Conservation (phyloP, 2,888 invertebrate species). For the Microchrysa polita region DNA sequence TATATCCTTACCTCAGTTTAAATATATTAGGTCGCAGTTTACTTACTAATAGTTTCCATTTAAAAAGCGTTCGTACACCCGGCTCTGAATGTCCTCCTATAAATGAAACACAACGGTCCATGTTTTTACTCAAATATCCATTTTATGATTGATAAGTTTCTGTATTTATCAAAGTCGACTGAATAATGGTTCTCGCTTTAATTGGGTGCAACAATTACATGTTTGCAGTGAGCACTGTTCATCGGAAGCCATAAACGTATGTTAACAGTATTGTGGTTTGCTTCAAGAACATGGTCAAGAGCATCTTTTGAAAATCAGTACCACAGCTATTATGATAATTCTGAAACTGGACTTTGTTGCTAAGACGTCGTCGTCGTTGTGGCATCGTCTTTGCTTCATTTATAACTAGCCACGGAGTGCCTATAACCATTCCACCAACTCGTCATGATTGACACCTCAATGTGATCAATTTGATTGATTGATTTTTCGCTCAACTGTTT, state of each 20-base stretch:
- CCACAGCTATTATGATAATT: conserved; percentile 36
- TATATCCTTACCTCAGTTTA: too few relatives aligned
- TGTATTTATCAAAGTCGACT: conserved; percentile 28
- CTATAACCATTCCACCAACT: conserved; percentile 35
- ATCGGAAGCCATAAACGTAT: conserved; percentile 37
- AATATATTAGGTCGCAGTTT: too few relatives aligned
- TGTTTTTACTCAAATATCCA: neutral
- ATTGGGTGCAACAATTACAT: conserved; percentile 41
- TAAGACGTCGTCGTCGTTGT: too few relatives aligned
- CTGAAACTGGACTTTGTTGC: conserved; percentile 35
- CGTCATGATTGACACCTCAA: conserved; percentile 45
- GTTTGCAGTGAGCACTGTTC: conserved; percentile 20
- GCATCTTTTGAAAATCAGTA: neutral
- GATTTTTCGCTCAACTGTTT: conserved; percentile 39
- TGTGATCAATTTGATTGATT: conserved; percentile 45
- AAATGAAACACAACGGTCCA: too few relatives aligned
- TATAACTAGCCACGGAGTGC: conserved; percentile 23
- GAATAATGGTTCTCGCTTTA: conserved; percentile 29
- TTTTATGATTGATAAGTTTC: conserved; percentile 30
- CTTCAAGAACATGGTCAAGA: conserved; percentile 32
- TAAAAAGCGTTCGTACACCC: too few relatives aligned
- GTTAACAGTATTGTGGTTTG: conserved; percentile 25
- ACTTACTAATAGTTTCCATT: too few relatives aligned
- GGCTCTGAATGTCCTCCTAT: too few relatives aligned
- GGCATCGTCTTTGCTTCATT: conserved; percentile 28